Conservation (phyloP, 2,113 vertebrate genomes). For the Callipepla squamata region DNA sequence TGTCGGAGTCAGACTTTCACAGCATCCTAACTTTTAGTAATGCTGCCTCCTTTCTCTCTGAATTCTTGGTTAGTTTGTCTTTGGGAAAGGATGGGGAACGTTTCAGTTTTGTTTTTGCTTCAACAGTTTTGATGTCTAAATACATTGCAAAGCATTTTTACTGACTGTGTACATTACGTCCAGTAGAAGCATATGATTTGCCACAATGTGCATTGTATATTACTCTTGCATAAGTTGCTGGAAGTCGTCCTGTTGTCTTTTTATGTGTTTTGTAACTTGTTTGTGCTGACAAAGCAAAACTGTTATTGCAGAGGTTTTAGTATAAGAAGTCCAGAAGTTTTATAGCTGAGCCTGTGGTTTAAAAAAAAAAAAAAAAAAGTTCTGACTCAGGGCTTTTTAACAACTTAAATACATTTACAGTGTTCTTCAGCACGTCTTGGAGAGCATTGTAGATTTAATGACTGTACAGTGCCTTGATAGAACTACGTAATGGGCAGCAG, state of each 20-base stretch:
- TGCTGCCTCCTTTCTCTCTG: conserved; percentile 75
- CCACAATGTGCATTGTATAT: not conserved
- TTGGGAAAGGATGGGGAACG: conserved; percentile 11
- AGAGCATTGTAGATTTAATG: conserved; percentile 50
- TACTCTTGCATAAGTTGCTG: not conserved
- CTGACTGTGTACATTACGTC: not conserved
- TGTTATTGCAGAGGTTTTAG: conserved; percentile 38
- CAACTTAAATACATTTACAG: conserved; percentile 47
- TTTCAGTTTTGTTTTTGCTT: conserved; percentile 5
- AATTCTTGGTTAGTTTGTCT: conserved; percentile 44
- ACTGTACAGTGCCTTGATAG: conserved; percentile 77
- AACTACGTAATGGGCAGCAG: conserved; percentile 66
- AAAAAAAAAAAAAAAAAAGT: conserved; percentile 60
- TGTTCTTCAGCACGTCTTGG: conserved; percentile 55
- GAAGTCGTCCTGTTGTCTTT: not conserved
- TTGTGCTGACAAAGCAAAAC: conserved; percentile 59
- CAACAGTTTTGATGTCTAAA: conserved; percentile 28
- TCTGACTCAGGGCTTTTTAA: conserved; percentile 80
- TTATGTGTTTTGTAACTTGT: conserved; percentile 43
- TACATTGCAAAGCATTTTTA: not conserved
- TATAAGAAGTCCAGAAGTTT: not conserved
- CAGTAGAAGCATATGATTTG: not conserved
- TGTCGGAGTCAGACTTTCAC: conserved; percentile 36
- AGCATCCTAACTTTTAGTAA: conserved; percentile 53
- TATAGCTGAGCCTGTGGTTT: conserved; percentile 59